Conservation (phyloP, 2,888 invertebrate species). For the Amphipyra berbera region DNA sequence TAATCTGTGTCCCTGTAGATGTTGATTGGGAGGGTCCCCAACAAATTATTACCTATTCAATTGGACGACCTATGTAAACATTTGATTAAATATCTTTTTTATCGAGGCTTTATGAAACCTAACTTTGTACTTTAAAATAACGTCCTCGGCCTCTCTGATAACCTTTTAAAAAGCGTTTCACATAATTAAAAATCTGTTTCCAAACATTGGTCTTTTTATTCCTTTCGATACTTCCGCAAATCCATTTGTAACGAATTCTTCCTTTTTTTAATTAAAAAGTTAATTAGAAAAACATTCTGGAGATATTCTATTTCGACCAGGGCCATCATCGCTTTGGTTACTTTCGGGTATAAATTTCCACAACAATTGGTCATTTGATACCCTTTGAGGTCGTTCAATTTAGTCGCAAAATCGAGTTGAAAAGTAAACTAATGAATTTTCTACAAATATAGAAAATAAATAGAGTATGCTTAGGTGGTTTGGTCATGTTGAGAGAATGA, state of each 20-base stretch:
- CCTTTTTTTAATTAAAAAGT: constrained; percentile 36
- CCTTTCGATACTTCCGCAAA: constrained; percentile 9
- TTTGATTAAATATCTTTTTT: too few relatives aligned
- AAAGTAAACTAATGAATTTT: constrained; percentile 5
- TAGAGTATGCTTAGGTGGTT: too few relatives aligned
- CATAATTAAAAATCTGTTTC: neutral
- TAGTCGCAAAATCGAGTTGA: constrained; percentile 6
- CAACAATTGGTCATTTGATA: constrained; percentile 16
- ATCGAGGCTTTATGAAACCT: too few relatives aligned
- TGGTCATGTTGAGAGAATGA: too few relatives aligned
- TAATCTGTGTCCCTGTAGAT: too few relatives aligned
- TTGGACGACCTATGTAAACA: too few relatives aligned
- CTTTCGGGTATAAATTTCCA: constrained; percentile 1
- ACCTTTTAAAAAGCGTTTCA: too few relatives aligned
- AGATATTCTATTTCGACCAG: constrained; percentile 35
- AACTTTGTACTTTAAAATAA: too few relatives aligned
- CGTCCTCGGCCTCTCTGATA: too few relatives aligned
- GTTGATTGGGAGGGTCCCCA: too few relatives aligned
- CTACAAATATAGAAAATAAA: constrained; percentile 2
- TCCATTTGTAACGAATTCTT: constrained; percentile 25
- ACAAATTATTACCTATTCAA: too few relatives aligned
- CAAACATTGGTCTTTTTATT: neutral
- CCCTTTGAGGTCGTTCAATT: constrained; percentile 31
- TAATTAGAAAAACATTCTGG: constrained; percentile 34
- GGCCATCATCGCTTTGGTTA: constrained; percentile 1